These are phyloP conservation scores for Zaprionus ornatus DNA, from an alignment of 1,140 invertebrate species.

Conservation along the genomic window DNA sequence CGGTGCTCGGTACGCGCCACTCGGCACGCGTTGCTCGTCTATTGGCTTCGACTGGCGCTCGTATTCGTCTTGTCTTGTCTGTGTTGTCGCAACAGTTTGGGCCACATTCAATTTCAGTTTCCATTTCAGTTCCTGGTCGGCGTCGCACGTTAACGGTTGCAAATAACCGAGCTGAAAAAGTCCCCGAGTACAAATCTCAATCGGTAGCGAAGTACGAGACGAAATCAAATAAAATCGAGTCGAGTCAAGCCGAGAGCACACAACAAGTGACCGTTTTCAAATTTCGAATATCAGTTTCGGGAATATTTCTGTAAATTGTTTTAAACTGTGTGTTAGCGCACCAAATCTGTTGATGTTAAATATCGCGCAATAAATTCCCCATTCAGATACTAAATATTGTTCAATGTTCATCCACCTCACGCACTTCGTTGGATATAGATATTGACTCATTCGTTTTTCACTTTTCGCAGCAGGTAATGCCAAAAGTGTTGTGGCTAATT, in stretches of 20 bases:
- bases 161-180: conserved; percentile 16
- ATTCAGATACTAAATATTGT: not conserved
- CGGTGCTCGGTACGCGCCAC: not conserved
- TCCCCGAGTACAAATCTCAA: not conserved
- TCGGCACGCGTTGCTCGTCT: not conserved
- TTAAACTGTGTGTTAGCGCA: not conserved
- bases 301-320: not conserved
- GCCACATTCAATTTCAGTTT: conserved; percentile 45
- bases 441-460: not conserved
- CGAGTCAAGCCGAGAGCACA: conserved; percentile 22
- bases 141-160: conserved; percentile 64
- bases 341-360: not conserved
- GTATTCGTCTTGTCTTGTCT: conserved; percentile 31
- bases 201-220: not conserved
- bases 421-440: conserved; percentile 15
- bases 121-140: conserved; percentile 70
- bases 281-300: not conserved
- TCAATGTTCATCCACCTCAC: conserved; percentile 19
- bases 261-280: conserved; percentile 67
- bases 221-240: not conserved
- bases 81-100: conserved; percentile 66
- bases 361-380: not conserved
- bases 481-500: conserved; percentile 5
- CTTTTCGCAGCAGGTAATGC: conserved; percentile 29
- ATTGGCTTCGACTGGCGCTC: conserved; percentile 11